Base-by-base conservation (phyloP, 2,888 invertebrate genomes). In the Anthophora plumipes region DNA sequence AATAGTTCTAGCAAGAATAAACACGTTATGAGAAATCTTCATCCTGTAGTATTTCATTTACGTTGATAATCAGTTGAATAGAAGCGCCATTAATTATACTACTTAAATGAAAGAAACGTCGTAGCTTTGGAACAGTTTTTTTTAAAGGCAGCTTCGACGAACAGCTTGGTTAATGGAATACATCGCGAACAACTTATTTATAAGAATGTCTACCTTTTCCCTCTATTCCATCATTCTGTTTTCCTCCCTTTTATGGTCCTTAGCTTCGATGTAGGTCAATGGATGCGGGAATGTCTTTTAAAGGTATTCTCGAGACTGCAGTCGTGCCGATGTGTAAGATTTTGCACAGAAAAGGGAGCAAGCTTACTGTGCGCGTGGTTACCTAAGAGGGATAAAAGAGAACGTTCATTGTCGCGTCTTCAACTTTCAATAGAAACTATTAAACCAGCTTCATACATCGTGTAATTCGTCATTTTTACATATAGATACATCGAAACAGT, bases 221-320 rank as follows among this genome's bases (percentile, higher is more conserved):
- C 55, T 52, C 61, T 39, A 37, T 37, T 48, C 66, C 14, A 46
- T 72, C 66, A 59, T 67, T 52, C 66, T 63, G 63, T 74, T 69
- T 66, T 79, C 39, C 17, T 75, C 25, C 52, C 55, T 72, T 83
- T 82, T 60, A 68, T 52, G 60, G 63, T 54, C 61, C 54, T 37
- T 54, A 67, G 72, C 60, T 59, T 72, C 77, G 25, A 87, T 87
- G 75, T 87, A 82, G 87, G 85, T 87, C 85, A 83, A 85, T 86
- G 74, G 84, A 73, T 84, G 76, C 69, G 83, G 63, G 77, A 82
- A 83, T 80, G 77, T 83, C 77, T 84, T 83, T 72, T 81, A 64
- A 87, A 85, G 79, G 76, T 77, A 66, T 85, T 82, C 67, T 85
- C 77, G 72, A 76, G 61, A 74, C 77, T 43, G 57, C 57, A 48